Percentiles rank a stretch among this genome's conserved stretches.
These are phyloP conservation scores for Cyprinella venusta DNA, from an alignment of 2,797 vertebrate genomes.

Conservation along the genomic window DNA sequence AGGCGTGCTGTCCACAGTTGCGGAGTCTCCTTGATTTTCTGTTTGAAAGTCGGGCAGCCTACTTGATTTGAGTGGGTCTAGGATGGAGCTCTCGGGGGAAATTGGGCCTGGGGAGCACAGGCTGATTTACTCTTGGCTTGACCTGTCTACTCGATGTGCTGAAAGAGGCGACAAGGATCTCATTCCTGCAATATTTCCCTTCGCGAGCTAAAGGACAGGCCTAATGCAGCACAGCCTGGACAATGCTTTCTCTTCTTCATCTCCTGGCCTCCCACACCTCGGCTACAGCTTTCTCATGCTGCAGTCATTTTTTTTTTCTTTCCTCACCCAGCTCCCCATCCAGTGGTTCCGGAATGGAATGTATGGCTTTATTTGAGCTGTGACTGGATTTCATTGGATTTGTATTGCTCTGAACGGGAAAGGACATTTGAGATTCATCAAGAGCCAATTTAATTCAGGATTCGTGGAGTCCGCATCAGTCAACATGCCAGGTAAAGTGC, in stretches of 20 bases:
- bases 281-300: constrained; percentile 70
- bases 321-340: constrained; percentile 74
- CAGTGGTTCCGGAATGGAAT: constrained; percentile 68
- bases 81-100: constrained; percentile 76
- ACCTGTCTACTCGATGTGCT: constrained; percentile 78
- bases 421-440: constrained; percentile 80
- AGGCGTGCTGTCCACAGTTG: constrained; percentile 53
- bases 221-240: constrained; percentile 69
- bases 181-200: constrained; percentile 74
- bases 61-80: constrained; percentile 73
- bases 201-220: constrained; percentile 76
- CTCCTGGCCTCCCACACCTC: constrained; percentile 57
- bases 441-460: constrained; percentile 82
- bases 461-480: constrained; percentile 79
- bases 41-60: constrained; percentile 50
- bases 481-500: constrained; percentile 70
- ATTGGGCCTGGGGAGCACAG: constrained; percentile 70
- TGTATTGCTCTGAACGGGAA: constrained; percentile 77
- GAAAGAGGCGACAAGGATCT: constrained; percentile 72
- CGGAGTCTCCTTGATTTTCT: constrained; percentile 55
- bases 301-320: constrained; percentile 76
- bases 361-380: constrained; percentile 80
- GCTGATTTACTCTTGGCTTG: constrained; percentile 78
- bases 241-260: constrained; percentile 68
- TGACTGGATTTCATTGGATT: constrained; percentile 79